Base-by-base conservation (phyloP, 2,888 invertebrate genomes). In the Escarpia spicata region DNA sequence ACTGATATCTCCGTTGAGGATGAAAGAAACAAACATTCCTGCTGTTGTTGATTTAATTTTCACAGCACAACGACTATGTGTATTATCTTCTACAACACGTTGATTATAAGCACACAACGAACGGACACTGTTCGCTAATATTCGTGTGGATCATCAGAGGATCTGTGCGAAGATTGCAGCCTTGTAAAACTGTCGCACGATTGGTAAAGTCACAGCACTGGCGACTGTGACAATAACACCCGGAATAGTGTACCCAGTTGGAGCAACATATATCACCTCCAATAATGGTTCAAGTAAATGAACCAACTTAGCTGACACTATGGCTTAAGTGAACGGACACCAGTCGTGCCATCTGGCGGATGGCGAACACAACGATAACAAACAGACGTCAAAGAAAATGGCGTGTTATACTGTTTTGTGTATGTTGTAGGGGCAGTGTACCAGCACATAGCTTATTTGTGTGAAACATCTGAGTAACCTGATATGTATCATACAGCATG, bases 11-110 rank as follows among this genome's bases (percentile, higher is more conserved):
- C 75, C 4, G 75, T 26, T 75, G 75, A 26, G 26, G 75, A n/a
- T 75, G 75, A 75, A 75, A 75, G 75, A 75, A 75, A 75, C 75
- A 75, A n/a, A 19, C n/a, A 75, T 75, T 26, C 75, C 75, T 75
- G 75, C 75, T 75, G 75, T 75, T 26, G 75, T 75, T 15, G 75
- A 26, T 75, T 15, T 75, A 4, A 26, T 75, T 75, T 75, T 26
- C 75, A 26, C 26, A 75, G 26, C 2, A 75, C 75, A 75, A 52
- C 26, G 75, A 75, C 19, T 0, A 75, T 75, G 75, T 15, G 26
- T 75, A 75, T 75, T 75, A 52, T 15, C 52, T 9, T 52, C 52
- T 52, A 52, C 52, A 45, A 45, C 12, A 52, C 52, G 15, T 52
- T 9, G 52, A 52, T 52, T 52, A 52, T 9, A 52, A 9, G 15